Evolutionary conservation across 2,888 invertebrate genomes (phyloP), one percentile per base, ranked within the genome.

Genomic region (Macrophya annulata): DNA sequence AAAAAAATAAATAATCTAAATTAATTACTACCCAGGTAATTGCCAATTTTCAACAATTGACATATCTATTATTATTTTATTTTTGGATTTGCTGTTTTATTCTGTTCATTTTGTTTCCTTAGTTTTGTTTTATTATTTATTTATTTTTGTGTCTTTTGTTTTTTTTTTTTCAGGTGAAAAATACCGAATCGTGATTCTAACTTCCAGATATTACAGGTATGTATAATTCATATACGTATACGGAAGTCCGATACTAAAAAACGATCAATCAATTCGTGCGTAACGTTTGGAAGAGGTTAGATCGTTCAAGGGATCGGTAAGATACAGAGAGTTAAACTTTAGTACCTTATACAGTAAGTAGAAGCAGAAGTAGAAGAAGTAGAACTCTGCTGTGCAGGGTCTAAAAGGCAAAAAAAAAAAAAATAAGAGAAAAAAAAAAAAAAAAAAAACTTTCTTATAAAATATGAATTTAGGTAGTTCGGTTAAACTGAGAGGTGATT

Each of bases 381-480:
- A 25, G 25, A 25, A 21, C 4, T 21, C 21, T 21, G 68, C 68
- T 31, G 68, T 68, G 68, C n/a, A n/a, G n/a, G 68, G 25, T 68
- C 55, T 62, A 10, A 4, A 62, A 62, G n/a, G n/a, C n/a, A 62
- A 25, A 25, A 48, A 9, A 12, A 9, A 4, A 48, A 48, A 12
- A 48, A 48, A n/a, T n/a, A n/a, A n/a, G n/a, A n/a, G n/a, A n/a
- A 12, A 4, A 48, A 12, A 12, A 12, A 37, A 37, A 6, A 15
- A 65, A 37, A 37, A 68, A 68, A 31, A 37, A 68, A 37, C 37
- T 68, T 68, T 8, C 74, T 48, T n/a, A 45, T 48, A 21, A 74
- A 74, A 74, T 74, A 74, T 74, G 74, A 45, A 74, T 74, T 74
- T 31, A 48, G 21, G 74, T 48, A 74, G 74, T 74, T 45, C 17